Base-by-base conservation (phyloP, 2,888 invertebrate genomes). In the Bimastos eiseni region DNA sequence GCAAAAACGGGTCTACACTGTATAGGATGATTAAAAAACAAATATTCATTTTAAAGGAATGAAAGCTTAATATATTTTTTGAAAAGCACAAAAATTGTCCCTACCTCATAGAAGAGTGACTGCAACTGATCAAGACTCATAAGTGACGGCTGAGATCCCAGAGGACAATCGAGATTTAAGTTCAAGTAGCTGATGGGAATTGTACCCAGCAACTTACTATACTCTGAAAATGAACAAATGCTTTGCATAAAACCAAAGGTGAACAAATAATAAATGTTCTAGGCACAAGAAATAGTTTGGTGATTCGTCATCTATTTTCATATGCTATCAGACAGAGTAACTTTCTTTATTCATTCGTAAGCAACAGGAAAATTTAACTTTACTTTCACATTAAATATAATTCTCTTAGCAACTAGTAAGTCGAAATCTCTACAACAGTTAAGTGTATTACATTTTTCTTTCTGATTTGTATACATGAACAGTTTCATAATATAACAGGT, bases 141-240 rank as follows among this genome's bases (percentile, higher is more conserved):
- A 83, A 97, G 95, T 0, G 97, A 96, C 13, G 97, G 97, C 93
- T 96, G 96, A 0, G 96, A 96, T 95, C 4, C 94, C 92, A 0
- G 97, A 97, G 94, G 93, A 38, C 97, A 96, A 93, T 96, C 96
- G 94, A 98, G 97, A 95, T 98, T 98, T 93, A 98, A 97, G 92
- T 98, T 97, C 55, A 98, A 95, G 24, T 97, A 97, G 34, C 97
- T 97, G 33, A 98, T 95, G 0, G 98, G 98, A 91, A 96, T 96
- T 0, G 96, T 96, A 4, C 96, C 95, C 0, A 96, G 96, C 0
- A 97, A 94, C 88, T 96, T 95, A 94, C 97, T 97, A 92, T 96
- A 92, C 38, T 94, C 95, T 95, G 49, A 70, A 70, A 70, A n/a
- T 70, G 24, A 70, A 8, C 70, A 70, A 49, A 70, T 8, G 70